Conservation (phyloP, 2,113 vertebrate genomes). For the Morone saxatilis region DNA sequence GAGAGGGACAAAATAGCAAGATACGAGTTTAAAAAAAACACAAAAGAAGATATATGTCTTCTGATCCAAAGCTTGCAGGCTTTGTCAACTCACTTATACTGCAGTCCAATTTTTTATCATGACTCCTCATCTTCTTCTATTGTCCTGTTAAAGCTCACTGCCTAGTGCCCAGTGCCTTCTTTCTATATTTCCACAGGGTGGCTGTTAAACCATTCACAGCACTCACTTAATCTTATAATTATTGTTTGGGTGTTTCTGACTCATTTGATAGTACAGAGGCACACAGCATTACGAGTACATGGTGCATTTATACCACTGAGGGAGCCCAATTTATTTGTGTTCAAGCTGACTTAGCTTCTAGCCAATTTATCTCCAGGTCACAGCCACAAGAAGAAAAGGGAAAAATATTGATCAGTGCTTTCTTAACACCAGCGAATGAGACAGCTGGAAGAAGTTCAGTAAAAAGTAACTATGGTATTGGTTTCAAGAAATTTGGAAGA, state of each 20-base stretch:
- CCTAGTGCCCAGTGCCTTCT: background rate
- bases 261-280: constrained; percentile 15
- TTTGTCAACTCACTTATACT: constrained; percentile 30
- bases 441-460: constrained; percentile 30
- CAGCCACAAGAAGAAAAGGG: constrained; percentile 42
- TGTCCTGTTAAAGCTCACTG: constrained; percentile 9
- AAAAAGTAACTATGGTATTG: background rate
- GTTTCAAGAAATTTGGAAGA: constrained; percentile 16
- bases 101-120: constrained; percentile 26
- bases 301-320: constrained; percentile 23
- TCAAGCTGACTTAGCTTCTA: constrained; percentile 26
- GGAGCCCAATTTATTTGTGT: constrained; percentile 30
- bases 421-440: constrained; percentile 21
- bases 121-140: constrained; percentile 16
- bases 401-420: constrained; percentile 48
- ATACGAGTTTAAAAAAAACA: background rate
- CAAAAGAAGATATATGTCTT: constrained; percentile 11
- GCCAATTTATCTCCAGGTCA: constrained; percentile 49
- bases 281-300: constrained; percentile 6
- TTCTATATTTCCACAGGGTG: constrained; percentile 11
- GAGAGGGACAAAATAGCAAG: background rate
- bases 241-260: constrained; percentile 34
- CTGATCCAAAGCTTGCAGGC: constrained; percentile 21
- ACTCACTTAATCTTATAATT: constrained; percentile 34
- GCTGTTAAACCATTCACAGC: constrained; percentile 11